These are phyloP conservation scores for Danio jaintianensis DNA, from an alignment of 2,797 vertebrate species.

Conservation along the genomic window DNA sequence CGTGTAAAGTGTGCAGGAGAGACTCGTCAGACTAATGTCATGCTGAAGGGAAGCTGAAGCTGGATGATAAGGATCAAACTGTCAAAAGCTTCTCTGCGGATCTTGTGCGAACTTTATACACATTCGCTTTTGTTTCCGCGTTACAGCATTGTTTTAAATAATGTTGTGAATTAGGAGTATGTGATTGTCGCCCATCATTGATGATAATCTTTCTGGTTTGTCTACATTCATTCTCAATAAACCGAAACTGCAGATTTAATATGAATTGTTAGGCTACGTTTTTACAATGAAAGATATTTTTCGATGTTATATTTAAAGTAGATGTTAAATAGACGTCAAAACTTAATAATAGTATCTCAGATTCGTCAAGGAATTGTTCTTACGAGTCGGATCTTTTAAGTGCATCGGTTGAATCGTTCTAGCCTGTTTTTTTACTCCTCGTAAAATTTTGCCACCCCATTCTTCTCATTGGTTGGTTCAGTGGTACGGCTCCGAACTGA, in stretches of 20 bases:
- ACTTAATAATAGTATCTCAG: background rate
- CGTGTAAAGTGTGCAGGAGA: background rate
- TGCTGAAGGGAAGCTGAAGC: background rate
- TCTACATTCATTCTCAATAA: conserved; percentile 8
- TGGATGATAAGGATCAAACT: background rate
- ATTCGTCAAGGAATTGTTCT: too few relatives aligned
- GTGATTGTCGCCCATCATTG: background rate
- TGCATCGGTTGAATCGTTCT: background rate
- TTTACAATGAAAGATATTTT: background rate
- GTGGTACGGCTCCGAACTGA: background rate
- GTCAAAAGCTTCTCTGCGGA: background rate
- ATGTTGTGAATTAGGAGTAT: background rate
- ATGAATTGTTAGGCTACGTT: background rate
- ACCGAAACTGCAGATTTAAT: background rate
- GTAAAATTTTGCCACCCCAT: background rate
- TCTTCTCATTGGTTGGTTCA: background rate
- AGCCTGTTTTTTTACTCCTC: too few relatives aligned
- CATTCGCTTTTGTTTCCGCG: background rate
- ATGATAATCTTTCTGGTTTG: background rate
- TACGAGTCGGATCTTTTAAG: background rate
- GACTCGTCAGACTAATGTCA: background rate
- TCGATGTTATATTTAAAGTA: background rate
- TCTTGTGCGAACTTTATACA: background rate
- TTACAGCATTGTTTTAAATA: background rate
- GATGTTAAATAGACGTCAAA: background rate